phyloP scores from a whole-genome alignment of 2,113 vertebrate species.

The Gavialis gangeticus region DNA sequence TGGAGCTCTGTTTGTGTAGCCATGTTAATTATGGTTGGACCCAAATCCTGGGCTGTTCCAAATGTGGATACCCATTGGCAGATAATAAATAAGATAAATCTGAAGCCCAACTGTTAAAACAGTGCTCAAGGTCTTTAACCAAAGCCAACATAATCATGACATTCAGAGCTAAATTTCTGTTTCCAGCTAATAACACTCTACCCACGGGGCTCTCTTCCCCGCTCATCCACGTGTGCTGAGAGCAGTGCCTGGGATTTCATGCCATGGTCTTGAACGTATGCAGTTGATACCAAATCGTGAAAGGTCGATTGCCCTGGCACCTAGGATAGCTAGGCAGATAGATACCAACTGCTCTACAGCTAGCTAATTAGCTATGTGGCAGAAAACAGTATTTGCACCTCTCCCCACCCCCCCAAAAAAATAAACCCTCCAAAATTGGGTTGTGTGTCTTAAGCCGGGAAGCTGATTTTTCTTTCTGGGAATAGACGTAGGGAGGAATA shows the following conservation, averaged over 20 bases:
- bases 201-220: not conserved
- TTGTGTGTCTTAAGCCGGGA: too few species aligned
- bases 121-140: not conserved
- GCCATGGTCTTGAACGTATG: not conserved
- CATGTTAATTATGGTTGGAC: not conserved
- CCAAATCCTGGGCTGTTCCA: not conserved
- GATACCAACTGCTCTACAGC: not conserved
- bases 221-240: not conserved
- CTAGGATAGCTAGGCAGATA: not conserved
- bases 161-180: not conserved
- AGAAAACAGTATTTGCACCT: not conserved
- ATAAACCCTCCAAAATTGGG: too few species aligned
- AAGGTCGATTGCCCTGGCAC: not conserved
- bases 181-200: not conserved
- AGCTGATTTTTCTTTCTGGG: too few species aligned
- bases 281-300: not conserved
- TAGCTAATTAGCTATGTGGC: not conserved
- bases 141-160: not conserved
- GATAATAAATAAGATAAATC: not conserved
- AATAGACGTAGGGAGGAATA: too few species aligned
- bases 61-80: not conserved
- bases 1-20: constrained; percentile 24
- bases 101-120: not conserved
- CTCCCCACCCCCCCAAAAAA: too few species aligned
- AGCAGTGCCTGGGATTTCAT: not conserved